These are phyloP conservation scores for Passer domesticus DNA, from an alignment of 2,113 vertebrate species.

Conservation along the genomic window DNA sequence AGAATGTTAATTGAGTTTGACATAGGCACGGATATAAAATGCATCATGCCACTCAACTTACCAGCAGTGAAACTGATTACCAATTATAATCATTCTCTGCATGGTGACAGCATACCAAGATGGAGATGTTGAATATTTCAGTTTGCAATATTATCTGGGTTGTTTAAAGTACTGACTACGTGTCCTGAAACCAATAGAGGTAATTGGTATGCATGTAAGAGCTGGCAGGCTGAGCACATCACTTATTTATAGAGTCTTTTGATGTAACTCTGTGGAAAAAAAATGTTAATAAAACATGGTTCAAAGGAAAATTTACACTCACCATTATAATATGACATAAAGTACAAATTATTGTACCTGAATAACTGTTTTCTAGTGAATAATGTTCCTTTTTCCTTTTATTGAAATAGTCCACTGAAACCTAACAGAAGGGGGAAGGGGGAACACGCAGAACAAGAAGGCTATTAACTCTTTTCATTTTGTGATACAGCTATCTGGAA, in stretches of 20 bases:
- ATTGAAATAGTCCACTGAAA: constrained; percentile 54
- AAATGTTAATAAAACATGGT: constrained; percentile 81
- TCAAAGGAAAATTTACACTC: constrained; percentile 82
- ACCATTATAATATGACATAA: constrained; percentile 77
- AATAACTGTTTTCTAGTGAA: constrained; percentile 76
- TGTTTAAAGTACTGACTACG: constrained; percentile 85
- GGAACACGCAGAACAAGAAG: neutral
- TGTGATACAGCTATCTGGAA: constrained; percentile 21
- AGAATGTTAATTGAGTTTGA: constrained; percentile 86
- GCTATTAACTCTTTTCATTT: constrained; percentile 51
- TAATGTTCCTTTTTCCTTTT: constrained; percentile 58
- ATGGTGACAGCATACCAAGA: constrained; percentile 79
- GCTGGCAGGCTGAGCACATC: constrained; percentile 78
- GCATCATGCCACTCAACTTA: constrained; percentile 77
- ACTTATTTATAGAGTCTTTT: constrained; percentile 86
- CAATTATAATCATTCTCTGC: constrained; percentile 82
- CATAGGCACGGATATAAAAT: constrained; percentile 81
- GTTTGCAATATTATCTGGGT: constrained; percentile 81
- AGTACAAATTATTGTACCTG: constrained; percentile 78
- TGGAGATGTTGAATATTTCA: constrained; percentile 85
- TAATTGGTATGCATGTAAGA: constrained; percentile 86
- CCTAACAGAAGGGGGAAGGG: neutral
- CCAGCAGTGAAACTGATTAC: constrained; percentile 82
- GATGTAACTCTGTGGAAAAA: constrained; percentile 76
- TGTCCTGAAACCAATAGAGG: constrained; percentile 81